phyloP scores from a whole-genome alignment of 2,113 vertebrate genomes.

The Pseudopodoces humilis region DNA sequence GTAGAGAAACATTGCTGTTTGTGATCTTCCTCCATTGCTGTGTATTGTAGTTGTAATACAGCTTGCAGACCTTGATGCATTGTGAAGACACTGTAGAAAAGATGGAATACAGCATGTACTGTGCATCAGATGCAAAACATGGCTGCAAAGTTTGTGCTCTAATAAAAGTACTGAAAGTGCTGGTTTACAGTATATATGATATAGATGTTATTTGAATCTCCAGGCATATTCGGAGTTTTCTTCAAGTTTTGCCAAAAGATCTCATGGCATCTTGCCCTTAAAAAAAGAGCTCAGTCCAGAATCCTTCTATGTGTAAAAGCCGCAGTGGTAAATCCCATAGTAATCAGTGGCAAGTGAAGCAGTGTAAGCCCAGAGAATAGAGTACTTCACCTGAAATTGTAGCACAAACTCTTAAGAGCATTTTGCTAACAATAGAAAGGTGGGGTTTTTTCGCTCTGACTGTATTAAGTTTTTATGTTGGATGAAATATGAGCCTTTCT shows the following conservation, averaged over 20 bases:
- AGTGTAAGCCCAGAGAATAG: not conserved
- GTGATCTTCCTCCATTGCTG: not conserved
- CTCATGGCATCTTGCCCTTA: not conserved
- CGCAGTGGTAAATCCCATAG: not conserved
- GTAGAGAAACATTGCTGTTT: not conserved
- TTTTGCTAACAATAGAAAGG: not conserved
- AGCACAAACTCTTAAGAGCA: not conserved
- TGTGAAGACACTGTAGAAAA: not conserved
- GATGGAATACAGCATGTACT: not conserved
- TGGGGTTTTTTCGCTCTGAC: accelerated
- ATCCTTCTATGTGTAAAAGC: not conserved
- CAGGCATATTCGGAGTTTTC: not conserved
- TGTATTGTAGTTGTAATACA: not conserved
- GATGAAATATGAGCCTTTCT: not conserved
- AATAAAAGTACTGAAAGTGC: not conserved
- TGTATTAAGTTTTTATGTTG: not conserved
- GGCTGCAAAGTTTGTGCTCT: not conserved
- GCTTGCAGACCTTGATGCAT: not conserved
- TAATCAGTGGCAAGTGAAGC: not conserved
- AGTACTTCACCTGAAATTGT: not conserved
- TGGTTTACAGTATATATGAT: not conserved
- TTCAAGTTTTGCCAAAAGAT: not conserved
- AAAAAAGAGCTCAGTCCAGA: not conserved
- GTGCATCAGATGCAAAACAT: not conserved
- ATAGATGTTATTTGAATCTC: not conserved